Percentiles rank a stretch among this genome's conserved stretches.
Conservation (phyloP, 2,113 vertebrate species). For the Notiomystis cincta region DNA sequence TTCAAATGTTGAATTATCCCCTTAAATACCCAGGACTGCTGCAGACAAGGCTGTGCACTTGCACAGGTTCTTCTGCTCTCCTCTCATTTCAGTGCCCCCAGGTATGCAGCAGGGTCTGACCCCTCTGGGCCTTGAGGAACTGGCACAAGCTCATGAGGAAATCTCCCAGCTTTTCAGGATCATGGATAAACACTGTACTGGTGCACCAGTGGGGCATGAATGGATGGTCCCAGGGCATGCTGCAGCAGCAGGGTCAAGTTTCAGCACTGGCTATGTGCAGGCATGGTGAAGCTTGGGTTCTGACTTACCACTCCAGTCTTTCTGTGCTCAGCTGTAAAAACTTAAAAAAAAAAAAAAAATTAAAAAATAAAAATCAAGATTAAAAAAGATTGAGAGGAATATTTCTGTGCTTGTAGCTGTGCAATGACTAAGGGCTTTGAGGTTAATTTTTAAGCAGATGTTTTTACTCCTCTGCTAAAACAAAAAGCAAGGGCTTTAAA, state of each 20-base stretch:
- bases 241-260: background rate
- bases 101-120: accelerated
- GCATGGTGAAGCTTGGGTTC: background rate
- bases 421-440: background rate
- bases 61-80: background rate
- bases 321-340: background rate
- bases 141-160: background rate
- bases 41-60: background rate
- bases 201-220: accelerated
- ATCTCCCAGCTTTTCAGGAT: background rate
- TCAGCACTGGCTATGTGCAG: background rate
- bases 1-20: background rate
- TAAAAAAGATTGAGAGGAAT: background rate
- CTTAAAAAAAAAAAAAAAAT: background rate
- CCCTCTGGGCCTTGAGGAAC: background rate
- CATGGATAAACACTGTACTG: background rate
- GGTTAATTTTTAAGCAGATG: background rate
- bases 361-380: background rate
- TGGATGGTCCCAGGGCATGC: background rate
- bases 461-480: background rate
- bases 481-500: background rate
- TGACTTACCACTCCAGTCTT: background rate
- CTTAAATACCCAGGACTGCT: background rate
- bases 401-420: background rate
- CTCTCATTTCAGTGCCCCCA: accelerated